These are phyloP conservation scores for Pediacus dermestoides DNA, from an alignment of 2,888 invertebrate genomes.

Conservation along the genomic window DNA sequence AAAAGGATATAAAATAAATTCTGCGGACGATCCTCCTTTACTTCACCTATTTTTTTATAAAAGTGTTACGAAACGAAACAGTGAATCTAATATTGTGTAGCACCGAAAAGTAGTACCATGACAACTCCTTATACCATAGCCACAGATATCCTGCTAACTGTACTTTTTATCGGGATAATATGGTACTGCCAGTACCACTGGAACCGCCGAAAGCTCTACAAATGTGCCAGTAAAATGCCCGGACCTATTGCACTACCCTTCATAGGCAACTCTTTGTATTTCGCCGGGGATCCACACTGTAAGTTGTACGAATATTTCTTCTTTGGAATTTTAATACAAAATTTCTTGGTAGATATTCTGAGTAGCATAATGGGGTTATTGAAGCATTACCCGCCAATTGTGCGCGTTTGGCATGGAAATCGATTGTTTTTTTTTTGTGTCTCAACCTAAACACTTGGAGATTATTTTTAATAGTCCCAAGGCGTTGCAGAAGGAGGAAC, in stretches of 20 bases:
- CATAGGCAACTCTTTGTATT: conserved; percentile 31
- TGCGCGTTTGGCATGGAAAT: conserved; percentile 35
- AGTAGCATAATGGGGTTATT: conserved; percentile 23
- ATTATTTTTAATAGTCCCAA: conserved; percentile 31
- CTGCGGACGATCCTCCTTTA: too few relatives aligned
- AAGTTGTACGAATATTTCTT: conserved; percentile 16
- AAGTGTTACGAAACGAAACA: too few relatives aligned
- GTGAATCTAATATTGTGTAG: too few relatives aligned
- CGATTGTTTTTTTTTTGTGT: conserved; percentile 30
- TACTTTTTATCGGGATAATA: conserved; percentile 15
- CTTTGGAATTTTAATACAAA: conserved; percentile 9
- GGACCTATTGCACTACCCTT: conserved; percentile 33
- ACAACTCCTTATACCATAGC: too few relatives aligned
- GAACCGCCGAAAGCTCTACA: conserved; percentile 30
- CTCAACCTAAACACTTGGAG: conserved; percentile 35
- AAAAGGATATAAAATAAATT: too few relatives aligned
- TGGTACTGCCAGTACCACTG: conserved; percentile 29
- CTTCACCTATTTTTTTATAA: too few relatives aligned
- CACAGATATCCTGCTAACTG: conserved; percentile 14
- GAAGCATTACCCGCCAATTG: conserved; percentile 26
- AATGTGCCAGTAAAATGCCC: conserved; percentile 22
- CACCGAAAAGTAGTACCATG: too few relatives aligned
- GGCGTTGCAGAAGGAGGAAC: conserved; percentile 31
- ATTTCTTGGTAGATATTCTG: conserved; percentile 27
- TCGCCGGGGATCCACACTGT: conserved; percentile 30